A percentile compares a stretch with the other conserved stretches of the same genome.
Evolutionary conservation across 2,113 vertebrate species (phyloP).

Genomic region (Myotis lucifugus): DNA sequence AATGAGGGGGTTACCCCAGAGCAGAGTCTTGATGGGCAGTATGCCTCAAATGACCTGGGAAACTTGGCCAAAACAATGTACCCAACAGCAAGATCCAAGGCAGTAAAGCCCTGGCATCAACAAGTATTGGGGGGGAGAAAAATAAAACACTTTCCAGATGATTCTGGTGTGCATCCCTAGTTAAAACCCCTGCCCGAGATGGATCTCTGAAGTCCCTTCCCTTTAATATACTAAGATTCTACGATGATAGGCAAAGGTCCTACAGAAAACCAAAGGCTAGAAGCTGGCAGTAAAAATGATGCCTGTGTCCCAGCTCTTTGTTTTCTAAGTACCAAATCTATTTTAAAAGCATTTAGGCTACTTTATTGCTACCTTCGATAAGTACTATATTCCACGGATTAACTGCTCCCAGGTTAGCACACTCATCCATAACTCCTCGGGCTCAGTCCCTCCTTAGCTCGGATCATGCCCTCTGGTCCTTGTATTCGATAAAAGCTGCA

Average conservation of each 20-base stretch:
- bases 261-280: background rate
- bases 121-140: background rate
- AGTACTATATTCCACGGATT: constrained; percentile 47
- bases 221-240: background rate
- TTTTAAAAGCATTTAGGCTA: constrained; percentile 37
- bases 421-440: constrained; percentile 15
- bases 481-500: constrained; percentile 69
- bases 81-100: background rate
- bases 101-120: background rate
- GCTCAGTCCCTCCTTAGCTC: constrained; percentile 40
- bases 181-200: background rate
- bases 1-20: background rate
- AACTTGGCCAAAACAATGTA: background rate
- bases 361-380: constrained; percentile 6
- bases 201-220: background rate
- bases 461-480: constrained; percentile 59
- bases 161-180: background rate
- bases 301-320: background rate
- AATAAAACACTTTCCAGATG: background rate
- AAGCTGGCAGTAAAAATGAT: constrained; percentile 36
- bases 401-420: constrained; percentile 38
- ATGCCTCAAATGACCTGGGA: background rate
- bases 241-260: background rate
- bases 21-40: background rate
- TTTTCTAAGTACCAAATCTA: constrained; percentile 53